Base-by-base conservation (phyloP, 2,797 vertebrate genomes). In the Fratercula arctica region DNA sequence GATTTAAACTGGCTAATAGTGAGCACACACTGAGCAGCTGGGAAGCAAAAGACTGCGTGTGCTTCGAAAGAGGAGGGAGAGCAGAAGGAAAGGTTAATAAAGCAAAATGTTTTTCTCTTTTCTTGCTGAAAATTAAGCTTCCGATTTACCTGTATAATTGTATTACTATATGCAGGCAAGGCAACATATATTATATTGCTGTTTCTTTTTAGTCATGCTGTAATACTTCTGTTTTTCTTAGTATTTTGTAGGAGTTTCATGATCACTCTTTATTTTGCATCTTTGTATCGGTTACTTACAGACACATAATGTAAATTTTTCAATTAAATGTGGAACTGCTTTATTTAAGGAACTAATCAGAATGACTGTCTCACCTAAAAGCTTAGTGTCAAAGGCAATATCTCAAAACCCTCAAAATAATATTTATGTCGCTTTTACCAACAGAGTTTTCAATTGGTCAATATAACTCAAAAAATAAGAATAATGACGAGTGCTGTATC, bases 11-110 rank as follows among this genome's bases (percentile, higher is more conserved):
- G 45, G 80, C 59, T 94, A 93, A 90, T 24, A 94, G 89, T 57
- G 94, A 95, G 79, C 88, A 78, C 57, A 83, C 31, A 96, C 83
- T 78, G 94, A 93, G 90, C 93, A 94, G 88, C 87, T 93, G 80
- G 51, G 43, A 80, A 94, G 57, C 53, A 68, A 93, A 95, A 93
- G 50, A 57, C 51, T 54, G 41, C 26, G 16, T 37, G 19, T 41
- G 43, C 73, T 90, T 5, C 4, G 66, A 85, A 67, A 69, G 26
- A 81, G 56, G 35, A 74, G 29, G 37, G 78, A 93, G 50, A 94
- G 61, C 61, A 93, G 41, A 83, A 82, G 59, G 37, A 79, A 95
- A 69, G 69, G 86, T 78, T 93, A 92, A 96, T 85, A 89, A 89
- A 92, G 31, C 69, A 77, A 81, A 89, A 92, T 1, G 11, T 29